Percentiles rank a stretch among this genome's conserved stretches.
These are phyloP conservation scores for Amblyteles armatorius DNA, from an alignment of 2,888 invertebrate genomes.

Conservation along the genomic window DNA sequence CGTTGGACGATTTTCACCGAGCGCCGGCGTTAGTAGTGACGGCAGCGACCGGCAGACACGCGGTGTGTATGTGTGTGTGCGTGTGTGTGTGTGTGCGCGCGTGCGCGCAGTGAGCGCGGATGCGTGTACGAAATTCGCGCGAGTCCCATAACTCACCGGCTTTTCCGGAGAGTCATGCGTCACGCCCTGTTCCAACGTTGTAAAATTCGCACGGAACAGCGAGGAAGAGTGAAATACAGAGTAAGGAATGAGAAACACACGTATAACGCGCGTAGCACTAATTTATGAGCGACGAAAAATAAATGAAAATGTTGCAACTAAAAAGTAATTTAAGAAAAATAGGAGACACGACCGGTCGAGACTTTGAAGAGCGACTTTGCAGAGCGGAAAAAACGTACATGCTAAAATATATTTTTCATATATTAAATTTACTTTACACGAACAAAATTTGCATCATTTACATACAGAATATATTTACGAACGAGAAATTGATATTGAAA, in stretches of 20 bases:
- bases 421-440: too few relatives aligned
- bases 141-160: constrained; percentile 66
- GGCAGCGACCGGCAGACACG: background rate
- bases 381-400: too few relatives aligned
- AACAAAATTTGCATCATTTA: too few relatives aligned
- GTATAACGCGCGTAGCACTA: constrained; percentile 26
- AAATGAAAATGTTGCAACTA: background rate
- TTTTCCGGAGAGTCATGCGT: constrained; percentile 66
- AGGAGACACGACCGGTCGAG: too few relatives aligned
- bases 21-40: constrained; percentile 8
- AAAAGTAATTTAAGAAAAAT: too few relatives aligned
- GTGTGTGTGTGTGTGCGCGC: background rate
- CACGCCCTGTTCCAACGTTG: constrained; percentile 58
- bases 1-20: constrained; percentile 63
- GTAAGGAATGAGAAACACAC: constrained; percentile 2
- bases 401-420: too few relatives aligned
- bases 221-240: constrained; percentile 15
- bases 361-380: background rate
- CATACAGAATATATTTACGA: too few relatives aligned
- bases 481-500: too few relatives aligned
- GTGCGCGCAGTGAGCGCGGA: constrained; percentile 46
- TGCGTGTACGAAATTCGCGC: constrained; percentile 63
- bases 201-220: constrained; percentile 56
- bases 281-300: constrained; percentile 49
- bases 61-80: too few relatives aligned